Percentiles rank a stretch among this genome's conserved stretches.
phyloP scores from a whole-genome alignment of 2,113 vertebrate species.

The Cheilinus undulatus region DNA sequence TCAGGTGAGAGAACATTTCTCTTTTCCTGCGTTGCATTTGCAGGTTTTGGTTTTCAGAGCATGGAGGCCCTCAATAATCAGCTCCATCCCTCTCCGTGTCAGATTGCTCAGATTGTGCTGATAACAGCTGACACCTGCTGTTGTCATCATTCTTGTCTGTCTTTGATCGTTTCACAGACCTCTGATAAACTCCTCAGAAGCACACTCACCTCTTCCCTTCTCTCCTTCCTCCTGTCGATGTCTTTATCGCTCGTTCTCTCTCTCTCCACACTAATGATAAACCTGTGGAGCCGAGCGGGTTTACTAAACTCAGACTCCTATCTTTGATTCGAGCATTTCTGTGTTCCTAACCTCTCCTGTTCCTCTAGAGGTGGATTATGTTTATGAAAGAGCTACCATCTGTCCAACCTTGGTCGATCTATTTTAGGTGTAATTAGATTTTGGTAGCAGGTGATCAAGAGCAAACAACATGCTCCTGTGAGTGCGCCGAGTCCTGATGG shows the following conservation, averaged over 20 bases:
- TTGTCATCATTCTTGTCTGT: conserved; percentile 24
- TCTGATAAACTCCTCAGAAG: conserved; percentile 33
- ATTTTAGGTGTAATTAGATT: conserved; percentile 57
- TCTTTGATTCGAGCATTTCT: conserved; percentile 22
- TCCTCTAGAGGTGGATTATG: conserved; percentile 50
- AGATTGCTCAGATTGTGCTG: conserved; percentile 27
- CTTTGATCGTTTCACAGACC: conserved; percentile 48
- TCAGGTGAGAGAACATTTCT: neutral
- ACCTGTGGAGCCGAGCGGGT: neutral
- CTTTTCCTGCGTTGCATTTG: neutral
- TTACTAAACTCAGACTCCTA: conserved; percentile 22
- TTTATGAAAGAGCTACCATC: conserved; percentile 43
- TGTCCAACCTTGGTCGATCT: conserved; percentile 39
- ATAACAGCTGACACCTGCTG: conserved; percentile 54
- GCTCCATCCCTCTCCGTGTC: conserved; percentile 25
- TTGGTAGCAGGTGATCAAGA: conserved; percentile 56
- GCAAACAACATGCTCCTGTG: conserved; percentile 16
- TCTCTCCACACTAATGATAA: conserved; percentile 9
- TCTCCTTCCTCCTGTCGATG: neutral
- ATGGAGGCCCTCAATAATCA: conserved; percentile 11
- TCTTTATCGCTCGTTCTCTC: conserved; percentile 2
- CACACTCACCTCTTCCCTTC: neutral
- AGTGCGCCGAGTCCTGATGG: conserved; percentile 15
- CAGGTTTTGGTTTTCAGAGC: conserved; percentile 14
- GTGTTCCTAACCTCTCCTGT: neutral